Percentiles rank a stretch among this genome's conserved stretches.
Conservation (phyloP, 30 jellyfish, hydroid and myxozoan species). For the Hydractinia symbiolongicarpus region DNA sequence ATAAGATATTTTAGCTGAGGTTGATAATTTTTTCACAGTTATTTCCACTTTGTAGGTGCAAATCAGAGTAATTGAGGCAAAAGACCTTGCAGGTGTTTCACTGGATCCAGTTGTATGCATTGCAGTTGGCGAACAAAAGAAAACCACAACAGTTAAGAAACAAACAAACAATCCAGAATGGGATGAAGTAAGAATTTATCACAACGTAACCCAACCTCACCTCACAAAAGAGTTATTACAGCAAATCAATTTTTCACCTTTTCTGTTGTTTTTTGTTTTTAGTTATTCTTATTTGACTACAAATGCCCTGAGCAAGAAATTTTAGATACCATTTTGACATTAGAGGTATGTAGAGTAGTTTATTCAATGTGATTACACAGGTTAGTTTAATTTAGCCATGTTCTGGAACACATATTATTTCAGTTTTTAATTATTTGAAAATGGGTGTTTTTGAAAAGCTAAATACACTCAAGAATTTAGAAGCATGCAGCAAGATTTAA, state of each 20-base stretch:
- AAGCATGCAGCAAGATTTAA: too few species aligned
- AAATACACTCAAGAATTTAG: too few species aligned
- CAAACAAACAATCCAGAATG: constrained; percentile 95
- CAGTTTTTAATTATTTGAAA: too few species aligned
- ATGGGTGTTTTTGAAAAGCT: too few species aligned
- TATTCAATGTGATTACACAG: constrained; percentile 3
- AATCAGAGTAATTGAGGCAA: constrained; percentile 77
- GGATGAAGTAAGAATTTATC: constrained; percentile 78
- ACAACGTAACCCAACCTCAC: background rate
- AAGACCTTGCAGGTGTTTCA: constrained; percentile 91
- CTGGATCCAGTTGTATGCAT: constrained; percentile 87
- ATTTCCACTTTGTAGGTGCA: constrained; percentile 49
- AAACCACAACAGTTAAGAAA: constrained; percentile 73
- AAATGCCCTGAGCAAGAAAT: constrained; percentile 57
- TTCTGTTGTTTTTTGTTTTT: background rate
- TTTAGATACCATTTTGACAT: constrained; percentile 57
- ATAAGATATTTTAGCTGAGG: background rate
- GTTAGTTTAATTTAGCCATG: too few species aligned
- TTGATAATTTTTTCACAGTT: background rate
- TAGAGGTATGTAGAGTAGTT: constrained; percentile 49
- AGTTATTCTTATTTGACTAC: constrained; percentile 72
- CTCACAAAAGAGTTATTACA: background rate
- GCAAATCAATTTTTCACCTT: background rate
- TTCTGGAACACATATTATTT: background rate
- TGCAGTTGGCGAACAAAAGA: constrained; percentile 59